These are phyloP conservation scores for Fregetta grallaria DNA, from an alignment of 2,113 vertebrate genomes.

Conservation along the genomic window DNA sequence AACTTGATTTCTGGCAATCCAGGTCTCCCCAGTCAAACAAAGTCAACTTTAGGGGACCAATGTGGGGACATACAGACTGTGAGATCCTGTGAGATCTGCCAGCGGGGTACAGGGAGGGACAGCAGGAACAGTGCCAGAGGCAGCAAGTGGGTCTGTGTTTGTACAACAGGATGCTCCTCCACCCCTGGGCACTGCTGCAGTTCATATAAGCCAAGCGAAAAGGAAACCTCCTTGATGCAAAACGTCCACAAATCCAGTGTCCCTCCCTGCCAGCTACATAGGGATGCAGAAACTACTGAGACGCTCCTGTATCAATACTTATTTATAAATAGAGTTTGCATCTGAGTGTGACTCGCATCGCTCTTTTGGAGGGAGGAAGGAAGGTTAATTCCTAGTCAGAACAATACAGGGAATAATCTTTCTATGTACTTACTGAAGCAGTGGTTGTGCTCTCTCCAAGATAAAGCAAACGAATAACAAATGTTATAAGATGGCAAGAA, in stretches of 20 bases:
- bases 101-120: background rate
- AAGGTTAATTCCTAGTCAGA: background rate
- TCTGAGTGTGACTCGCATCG: accelerated
- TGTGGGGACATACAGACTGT: background rate
- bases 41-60: background rate
- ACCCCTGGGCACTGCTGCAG: background rate
- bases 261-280: accelerated
- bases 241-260: background rate
- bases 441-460: background rate
- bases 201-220: background rate
- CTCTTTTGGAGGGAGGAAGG: background rate
- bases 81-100: background rate
- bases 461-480: background rate
- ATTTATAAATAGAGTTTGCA: background rate
- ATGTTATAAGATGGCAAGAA: background rate
- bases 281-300: background rate
- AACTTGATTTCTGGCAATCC: background rate
- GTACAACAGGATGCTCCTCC: background rate
- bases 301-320: background rate
- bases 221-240: background rate
- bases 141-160: background rate
- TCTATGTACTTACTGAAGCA: background rate
- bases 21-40: background rate
- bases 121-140: background rate
- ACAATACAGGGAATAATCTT: background rate